Evolutionary conservation across 2,888 invertebrate genomes (phyloP).

Genomic region (Cataglyphis albicans): DNA sequence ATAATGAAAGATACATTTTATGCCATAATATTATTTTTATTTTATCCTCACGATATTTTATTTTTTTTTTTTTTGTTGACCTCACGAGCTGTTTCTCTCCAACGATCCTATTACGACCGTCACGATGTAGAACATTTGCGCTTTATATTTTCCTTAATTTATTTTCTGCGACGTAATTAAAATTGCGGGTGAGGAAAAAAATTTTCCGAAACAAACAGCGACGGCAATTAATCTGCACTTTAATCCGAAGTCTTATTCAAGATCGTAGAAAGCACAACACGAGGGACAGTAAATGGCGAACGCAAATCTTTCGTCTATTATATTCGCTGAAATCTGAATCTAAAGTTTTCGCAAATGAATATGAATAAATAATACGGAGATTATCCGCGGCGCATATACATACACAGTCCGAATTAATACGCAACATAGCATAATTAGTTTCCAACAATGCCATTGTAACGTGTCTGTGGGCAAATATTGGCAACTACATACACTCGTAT

Average conservation of each 20-base stretch:
- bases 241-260: conserved; percentile 44
- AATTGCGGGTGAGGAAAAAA: conserved; percentile 1
- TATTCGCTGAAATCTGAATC: conserved; percentile 34
- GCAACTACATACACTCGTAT: conserved; percentile 5
- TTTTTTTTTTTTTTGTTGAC: background rate
- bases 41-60: conserved; percentile 36
- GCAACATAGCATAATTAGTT: conserved; percentile 36
- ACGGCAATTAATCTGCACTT: conserved; percentile 36
- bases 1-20: conserved; percentile 38
- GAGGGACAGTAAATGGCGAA: conserved; percentile 34
- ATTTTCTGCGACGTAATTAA: conserved; percentile 42
- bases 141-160: conserved; percentile 45
- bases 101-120: conserved; percentile 32
- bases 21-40: conserved; percentile 3
- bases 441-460: conserved; percentile 10
- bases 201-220: conserved; percentile 21
- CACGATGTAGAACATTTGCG: conserved; percentile 10
- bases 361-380: conserved; percentile 15
- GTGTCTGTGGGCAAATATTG: conserved; percentile 22
- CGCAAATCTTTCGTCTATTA: conserved; percentile 27
- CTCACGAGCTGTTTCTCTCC: conserved; percentile 6
- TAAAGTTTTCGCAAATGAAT: conserved; percentile 47
- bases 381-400: background rate
- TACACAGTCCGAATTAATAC: conserved; percentile 13
- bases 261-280: conserved; percentile 25